phyloP scores from a whole-genome alignment of 1,140 invertebrate genomes.

The Procambarus virginalis region DNA sequence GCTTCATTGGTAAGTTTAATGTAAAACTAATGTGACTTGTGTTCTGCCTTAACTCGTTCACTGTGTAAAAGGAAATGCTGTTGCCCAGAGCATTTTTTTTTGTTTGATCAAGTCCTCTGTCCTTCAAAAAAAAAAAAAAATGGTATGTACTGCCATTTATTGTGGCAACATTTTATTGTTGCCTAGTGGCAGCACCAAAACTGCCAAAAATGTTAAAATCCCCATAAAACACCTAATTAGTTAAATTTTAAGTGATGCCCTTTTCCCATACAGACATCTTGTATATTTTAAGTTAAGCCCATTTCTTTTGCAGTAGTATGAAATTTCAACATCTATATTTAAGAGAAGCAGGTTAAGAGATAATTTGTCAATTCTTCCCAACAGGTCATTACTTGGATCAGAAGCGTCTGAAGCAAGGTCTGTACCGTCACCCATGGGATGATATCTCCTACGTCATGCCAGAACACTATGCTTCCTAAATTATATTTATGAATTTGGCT shows the following conservation, averaged over 20 bases:
- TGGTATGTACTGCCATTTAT: no score
- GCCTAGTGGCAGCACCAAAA: no score
- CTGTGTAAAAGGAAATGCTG: no score
- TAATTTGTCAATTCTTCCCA: slow-evolving; percentile 59
- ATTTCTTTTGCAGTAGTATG: no score
- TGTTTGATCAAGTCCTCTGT: no score
- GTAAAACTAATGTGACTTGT: not conserved
- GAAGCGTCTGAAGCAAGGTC: slow-evolving; percentile 97
- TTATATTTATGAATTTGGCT: not conserved
- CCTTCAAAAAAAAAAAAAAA: no score
- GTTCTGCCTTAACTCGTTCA: no score
- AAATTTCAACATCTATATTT: no score
- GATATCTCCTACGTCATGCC: slow-evolving; percentile 99
- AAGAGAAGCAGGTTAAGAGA: no score
- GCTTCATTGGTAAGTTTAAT: slow-evolving; percentile 89
- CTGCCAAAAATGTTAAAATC: no score
- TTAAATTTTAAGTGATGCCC: not conserved
- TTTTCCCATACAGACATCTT: not conserved
- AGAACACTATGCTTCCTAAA: slow-evolving; percentile 79
- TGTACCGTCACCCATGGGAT: slow-evolving; percentile 99
- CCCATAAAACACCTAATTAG: not conserved
- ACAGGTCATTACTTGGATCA: slow-evolving; percentile 98
- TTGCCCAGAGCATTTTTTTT: no score
- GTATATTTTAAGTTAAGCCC: not conserved
- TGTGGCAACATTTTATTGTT: no score